Base-by-base conservation (phyloP, 2,888 invertebrate genomes). In the Thysanoteuthis rhombus region DNA sequence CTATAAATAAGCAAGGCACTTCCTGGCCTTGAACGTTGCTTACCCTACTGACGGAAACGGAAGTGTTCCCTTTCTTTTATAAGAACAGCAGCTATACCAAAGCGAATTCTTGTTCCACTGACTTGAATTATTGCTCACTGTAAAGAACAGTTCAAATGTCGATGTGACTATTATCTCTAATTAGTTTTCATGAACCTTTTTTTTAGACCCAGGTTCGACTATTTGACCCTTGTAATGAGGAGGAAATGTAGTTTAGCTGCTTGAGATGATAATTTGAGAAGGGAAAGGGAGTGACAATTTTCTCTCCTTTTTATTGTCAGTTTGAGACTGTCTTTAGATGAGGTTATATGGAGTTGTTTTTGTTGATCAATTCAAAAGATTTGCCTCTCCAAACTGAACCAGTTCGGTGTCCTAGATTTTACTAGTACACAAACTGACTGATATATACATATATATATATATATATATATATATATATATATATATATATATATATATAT, bases 391-490 rank as follows among this genome's bases (percentile, higher is more conserved):
- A 25, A 58, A 8, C 8, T 75, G n/a, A n/a, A n/a, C 8, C 75
- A 19, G 0, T n/a, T 75, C 8, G n/a, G 75, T 75, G 75, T 32
- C 75, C 75, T 22, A 47, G 22, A 47, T 47, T 47, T 47, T 16
- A 42, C 10, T 42, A 42, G 42, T 10, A 10, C 6, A 47, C 47
- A 47, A 47, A 47, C 47, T 19, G 16, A 19, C 38, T 89, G 5
- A 36, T 89, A 89, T 89, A 89, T 89, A 89, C 32, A 89, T 89
- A 89, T 89, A 89, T 89, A 89, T 89, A 89, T 89, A 89, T 32
- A 89, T 32, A 32, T 32, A 89, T 32, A 89, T 32, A 89, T 89
- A 89, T 32, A 32, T 89, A 32, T 89, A 32, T 89, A 32, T 89
- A 32, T 89, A 10, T 16, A 47, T 47, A 47, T 47, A 47, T 47